Percentiles rank a stretch among this genome's conserved stretches.
Evolutionary conservation across 2,888 invertebrate species (phyloP).

Genomic region (Mermis nigrescens): DNA sequence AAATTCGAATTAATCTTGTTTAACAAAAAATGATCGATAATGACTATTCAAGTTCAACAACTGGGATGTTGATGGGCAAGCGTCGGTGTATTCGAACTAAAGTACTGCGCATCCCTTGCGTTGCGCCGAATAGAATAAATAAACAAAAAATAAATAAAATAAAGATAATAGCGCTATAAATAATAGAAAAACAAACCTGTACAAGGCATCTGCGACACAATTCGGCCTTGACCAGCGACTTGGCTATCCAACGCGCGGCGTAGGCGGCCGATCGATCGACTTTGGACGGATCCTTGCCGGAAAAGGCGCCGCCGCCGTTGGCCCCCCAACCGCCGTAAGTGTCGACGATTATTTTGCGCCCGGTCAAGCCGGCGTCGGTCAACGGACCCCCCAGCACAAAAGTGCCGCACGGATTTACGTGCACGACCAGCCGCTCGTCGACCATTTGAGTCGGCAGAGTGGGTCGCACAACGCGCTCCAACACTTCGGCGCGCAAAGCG

Average conservation of each 20-base stretch:
- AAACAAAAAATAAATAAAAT: not conserved
- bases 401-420: constrained; percentile 82
- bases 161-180: not conserved
- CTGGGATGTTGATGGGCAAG: no score
- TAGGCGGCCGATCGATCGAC: constrained; percentile 77
- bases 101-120: no score
- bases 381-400: constrained; percentile 49
- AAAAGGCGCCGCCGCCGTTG: constrained; percentile 95
- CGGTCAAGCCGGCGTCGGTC: constrained; percentile 43
- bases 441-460: constrained; percentile 80
- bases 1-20: no score
- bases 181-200: constrained; percentile 44
- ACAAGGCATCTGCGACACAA: constrained; percentile 87
- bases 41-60: not conserved
- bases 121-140: no score
- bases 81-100: no score
- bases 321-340: constrained; percentile 99
- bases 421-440: constrained; percentile 65
- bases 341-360: constrained; percentile 96
- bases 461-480: constrained; percentile 66
- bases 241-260: constrained; percentile 95
- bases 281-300: constrained; percentile 64
- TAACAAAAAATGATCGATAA: not conserved
- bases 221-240: constrained; percentile 82
- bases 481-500: constrained; percentile 36